Conservation (phyloP, 2,888 invertebrate genomes). For the Himalopsyche tibetana region DNA sequence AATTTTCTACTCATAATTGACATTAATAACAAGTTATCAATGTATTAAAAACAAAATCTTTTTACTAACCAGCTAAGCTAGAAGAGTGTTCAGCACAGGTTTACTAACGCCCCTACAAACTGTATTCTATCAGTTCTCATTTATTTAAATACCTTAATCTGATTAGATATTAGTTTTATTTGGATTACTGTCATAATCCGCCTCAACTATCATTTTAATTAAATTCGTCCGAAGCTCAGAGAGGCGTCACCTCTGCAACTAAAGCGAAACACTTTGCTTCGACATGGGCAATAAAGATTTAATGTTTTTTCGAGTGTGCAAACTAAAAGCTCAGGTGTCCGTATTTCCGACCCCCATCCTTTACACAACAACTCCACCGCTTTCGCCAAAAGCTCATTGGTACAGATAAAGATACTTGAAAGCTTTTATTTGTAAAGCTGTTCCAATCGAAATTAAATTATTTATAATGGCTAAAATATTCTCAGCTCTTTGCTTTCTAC, state of each 20-base stretch:
- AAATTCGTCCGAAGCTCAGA: conserved; percentile 6
- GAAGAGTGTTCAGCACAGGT: no score
- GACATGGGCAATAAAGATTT: conserved; percentile 57
- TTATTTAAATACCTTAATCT: conserved; percentile 6
- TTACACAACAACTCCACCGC: background rate
- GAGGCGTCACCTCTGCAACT: conserved; percentile 9
- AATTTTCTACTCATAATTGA: no score
- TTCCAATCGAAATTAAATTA: no score
- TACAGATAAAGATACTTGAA: conserved; percentile 8
- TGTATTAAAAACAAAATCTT: no score
- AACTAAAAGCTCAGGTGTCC: conserved; percentile 27
- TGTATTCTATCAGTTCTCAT: background rate
- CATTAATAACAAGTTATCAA: no score
- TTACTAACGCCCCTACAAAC: no score
- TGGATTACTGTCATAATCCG: conserved; percentile 7
- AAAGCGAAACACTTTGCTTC: conserved; percentile 49
- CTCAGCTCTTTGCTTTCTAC: no score
- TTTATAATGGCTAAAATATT: no score
- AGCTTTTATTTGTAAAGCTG: background rate
- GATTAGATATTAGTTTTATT: conserved; percentile 14
- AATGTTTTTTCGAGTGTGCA: conserved; percentile 52
- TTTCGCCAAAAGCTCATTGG: conserved; percentile 16
- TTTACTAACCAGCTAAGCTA: no score
- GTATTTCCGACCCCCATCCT: background rate
- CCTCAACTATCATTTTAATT: conserved; percentile 18